Evolutionary conservation across 2,888 invertebrate genomes (phyloP), one percentile per base, ranked within the genome.

Genomic region (Pelosia muscerda): DNA sequence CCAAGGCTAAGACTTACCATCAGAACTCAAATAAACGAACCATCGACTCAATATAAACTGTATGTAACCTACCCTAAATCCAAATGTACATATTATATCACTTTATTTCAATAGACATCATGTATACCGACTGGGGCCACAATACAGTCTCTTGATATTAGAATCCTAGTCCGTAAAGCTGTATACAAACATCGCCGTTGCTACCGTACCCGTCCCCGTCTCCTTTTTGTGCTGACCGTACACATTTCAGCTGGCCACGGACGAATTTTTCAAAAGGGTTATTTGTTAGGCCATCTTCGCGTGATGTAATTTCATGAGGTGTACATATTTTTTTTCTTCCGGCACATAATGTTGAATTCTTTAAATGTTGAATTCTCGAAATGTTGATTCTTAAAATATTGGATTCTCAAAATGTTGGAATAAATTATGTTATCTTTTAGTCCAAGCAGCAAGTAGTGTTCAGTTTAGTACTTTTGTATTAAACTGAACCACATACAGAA

Each of bases 171-270:
- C 69, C 60, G 67, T 66, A 64, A 73, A 59, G 73, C 76, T 78
- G 73, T 78, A 62, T 49, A 58, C 80, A 87, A 86, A 87, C 86
- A 84, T 77, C 72, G 80, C 73, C 71, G 76, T 71, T 73, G 72
- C 75, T 73, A 72, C 78, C 84, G 81, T 77, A 78, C 81, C 71
- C 77, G 81, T 77, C 78, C 81, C 71, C 77, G 71, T 73, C 75
- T 77, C 76, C 81, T 82, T 85, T 86, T 86, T 88, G 82, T 85
- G 74, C 82, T 77, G 81, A 80, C 78, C 76, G 72, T 73, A 71
- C 69, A 68, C 71, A 66, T 63, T 72, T 77, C 73, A 70, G 74
- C 74, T 68, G 66, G 53, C 65, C 68, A 66, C 66, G 61, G 65
- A 59, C 28, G 66, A 61, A 71, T 76, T 78, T 76, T 74, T 69